These are phyloP conservation scores for Caenorhabditis angaria DNA, from an alignment of 2,888 invertebrate species.

Conservation along the genomic window DNA sequence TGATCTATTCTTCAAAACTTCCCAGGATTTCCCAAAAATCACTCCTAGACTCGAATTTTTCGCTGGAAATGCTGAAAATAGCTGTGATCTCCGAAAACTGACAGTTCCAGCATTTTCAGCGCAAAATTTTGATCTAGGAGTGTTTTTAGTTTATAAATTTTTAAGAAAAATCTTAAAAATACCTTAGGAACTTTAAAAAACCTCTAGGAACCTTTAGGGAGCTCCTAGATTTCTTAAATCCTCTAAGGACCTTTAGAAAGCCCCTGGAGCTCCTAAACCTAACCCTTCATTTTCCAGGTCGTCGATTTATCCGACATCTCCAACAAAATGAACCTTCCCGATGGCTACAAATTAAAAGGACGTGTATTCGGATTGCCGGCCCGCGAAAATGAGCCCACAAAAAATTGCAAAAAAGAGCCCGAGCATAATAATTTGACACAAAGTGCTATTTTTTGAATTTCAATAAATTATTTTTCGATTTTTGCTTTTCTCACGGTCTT, in stretches of 20 bases:
- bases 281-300: too few species aligned
- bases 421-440: not conserved
- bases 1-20: not conserved
- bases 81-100: not conserved
- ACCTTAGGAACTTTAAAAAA: too few species aligned
- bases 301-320: constrained; percentile 69
- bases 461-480: too few species aligned
- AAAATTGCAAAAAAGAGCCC: not conserved
- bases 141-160: too few species aligned
- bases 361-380: constrained; percentile 51
- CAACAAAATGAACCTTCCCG: constrained; percentile 71
- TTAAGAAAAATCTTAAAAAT: too few species aligned
- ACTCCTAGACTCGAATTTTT: not conserved
- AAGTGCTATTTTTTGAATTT: not conserved
- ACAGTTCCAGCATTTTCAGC: constrained; percentile 22
- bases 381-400: not conserved
- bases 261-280: too few species aligned
- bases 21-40: too few species aligned
- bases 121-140: constrained; percentile 17
- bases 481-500: too few species aligned
- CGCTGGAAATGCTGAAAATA: not conserved
- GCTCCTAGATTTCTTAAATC: too few species aligned
- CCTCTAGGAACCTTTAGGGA: too few species aligned
- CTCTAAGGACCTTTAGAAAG: too few species aligned
- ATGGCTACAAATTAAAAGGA: constrained; percentile 63